Percentiles rank a stretch among this genome's conserved stretches.
These are phyloP conservation scores for Mizuhopecten yessoensis DNA, from an alignment of 1,140 invertebrate species.

Conservation along the genomic window DNA sequence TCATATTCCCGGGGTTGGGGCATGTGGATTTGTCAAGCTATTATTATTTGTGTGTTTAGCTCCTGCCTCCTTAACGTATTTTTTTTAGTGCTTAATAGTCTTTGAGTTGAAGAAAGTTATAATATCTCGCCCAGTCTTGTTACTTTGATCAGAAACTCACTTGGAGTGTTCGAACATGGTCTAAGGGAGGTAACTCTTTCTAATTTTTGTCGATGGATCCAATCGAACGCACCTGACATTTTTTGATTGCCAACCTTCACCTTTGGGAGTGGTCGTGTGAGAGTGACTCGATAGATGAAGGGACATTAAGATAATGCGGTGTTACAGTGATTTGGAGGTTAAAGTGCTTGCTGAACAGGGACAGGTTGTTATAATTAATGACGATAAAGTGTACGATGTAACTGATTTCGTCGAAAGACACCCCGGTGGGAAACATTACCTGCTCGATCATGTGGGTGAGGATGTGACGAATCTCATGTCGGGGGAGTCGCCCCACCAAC, in stretches of 20 bases:
- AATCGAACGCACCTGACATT: slow-evolving; percentile 22
- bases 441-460: slow-evolving; percentile 77
- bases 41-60: too few relatives aligned
- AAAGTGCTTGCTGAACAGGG: background rate
- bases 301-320: background rate
- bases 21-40: too few relatives aligned
- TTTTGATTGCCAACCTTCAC: background rate
- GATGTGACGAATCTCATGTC: slow-evolving; percentile 80
- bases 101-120: too few relatives aligned
- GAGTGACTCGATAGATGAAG: background rate
- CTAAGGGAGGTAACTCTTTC: background rate
- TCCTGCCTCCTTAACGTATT: too few relatives aligned
- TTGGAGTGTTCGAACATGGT: too few relatives aligned
- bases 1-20: too few relatives aligned
- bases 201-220: background rate
- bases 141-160: too few relatives aligned
- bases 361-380: slow-evolving; percentile 67
- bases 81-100: too few relatives aligned
- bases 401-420: slow-evolving; percentile 81
- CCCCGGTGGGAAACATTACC: slow-evolving; percentile 81
- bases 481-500: slow-evolving; percentile 76
- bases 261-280: slow-evolving; percentile 21
- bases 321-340: background rate
- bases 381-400: slow-evolving; percentile 82
- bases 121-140: too few relatives aligned